Base-by-base conservation (phyloP, 2,888 invertebrate species). In the Apotomis capreana region DNA sequence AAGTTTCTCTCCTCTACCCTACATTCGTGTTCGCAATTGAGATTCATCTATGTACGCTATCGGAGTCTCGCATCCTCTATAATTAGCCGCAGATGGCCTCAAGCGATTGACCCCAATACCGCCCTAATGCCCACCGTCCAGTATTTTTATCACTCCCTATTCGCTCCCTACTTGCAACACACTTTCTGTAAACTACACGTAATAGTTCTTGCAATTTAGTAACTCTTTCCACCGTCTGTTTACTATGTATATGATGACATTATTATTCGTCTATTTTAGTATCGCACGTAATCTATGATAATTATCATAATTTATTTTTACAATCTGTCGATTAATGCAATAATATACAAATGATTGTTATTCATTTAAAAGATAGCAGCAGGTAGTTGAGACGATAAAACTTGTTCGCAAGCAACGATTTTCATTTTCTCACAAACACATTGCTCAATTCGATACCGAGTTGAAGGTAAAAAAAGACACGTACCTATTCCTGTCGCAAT, bases 1-100 rank as follows among this genome's bases (percentile, higher is more conserved):
- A 75, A 76, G 76, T 81, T 82, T 81, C 77, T 72, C 68, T 68
- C 64, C 64, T 60, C 44, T 69, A 69, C 52, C 64, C 72, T 69
- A 74, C 79, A 79, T 81, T 83, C 79, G 82, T 84, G 80, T 81
- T 86, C 82, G 82, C 84, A 86, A 87, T 88, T 84, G 84, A 86
- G 82, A 84, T 86, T 84, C 85, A 85, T 82, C 84, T 84, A 85
- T 80, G 84, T 86, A 84, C 84, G 84, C 85, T 85, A 87, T 88
- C 86, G 87, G 85, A 84, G 84, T 83, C 87, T 87, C 85, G 83
- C 80, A 82, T 84, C 83, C 83, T 84, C 90, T 92, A 92, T 92
- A 92, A 92, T 92, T 92, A 93, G 87, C 85, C 82, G 88, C 91
- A 90, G 90, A 91, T 92, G 91, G 91, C 91, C 90, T 90, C 91